phyloP scores from a whole-genome alignment of 2,113 vertebrate species.

The Hiodon tergisus region DNA sequence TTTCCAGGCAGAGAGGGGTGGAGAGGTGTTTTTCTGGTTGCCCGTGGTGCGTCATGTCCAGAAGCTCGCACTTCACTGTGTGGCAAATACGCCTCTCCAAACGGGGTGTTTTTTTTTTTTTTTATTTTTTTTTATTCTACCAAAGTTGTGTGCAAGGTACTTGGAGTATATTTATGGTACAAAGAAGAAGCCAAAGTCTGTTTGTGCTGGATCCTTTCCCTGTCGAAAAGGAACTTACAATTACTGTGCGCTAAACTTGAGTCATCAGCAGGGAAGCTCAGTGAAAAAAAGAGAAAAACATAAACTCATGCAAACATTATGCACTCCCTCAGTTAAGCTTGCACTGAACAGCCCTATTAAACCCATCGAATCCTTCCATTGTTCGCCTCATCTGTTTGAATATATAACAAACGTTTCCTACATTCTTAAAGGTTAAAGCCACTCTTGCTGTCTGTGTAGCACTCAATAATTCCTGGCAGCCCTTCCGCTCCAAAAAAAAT shows the following conservation, averaged over 20 bases:
- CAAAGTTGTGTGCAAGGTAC: conserved; percentile 32
- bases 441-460: neutral
- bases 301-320: conserved; percentile 10
- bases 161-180: conserved; percentile 32
- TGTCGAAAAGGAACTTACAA: conserved; percentile 51
- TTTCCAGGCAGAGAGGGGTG: conserved; percentile 28
- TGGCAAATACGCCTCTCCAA: conserved; percentile 16
- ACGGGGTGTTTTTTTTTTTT: conserved; percentile 7
- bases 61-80: neutral
- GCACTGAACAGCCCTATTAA: neutral
- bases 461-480: too few relatives aligned
- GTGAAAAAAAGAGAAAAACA: neutral
- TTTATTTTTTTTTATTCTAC: conserved; percentile 35
- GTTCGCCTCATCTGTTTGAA: neutral
- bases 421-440: neutral
- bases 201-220: conserved; percentile 42
- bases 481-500: too few relatives aligned
- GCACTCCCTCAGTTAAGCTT: neutral
- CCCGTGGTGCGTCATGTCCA: conserved; percentile 6
- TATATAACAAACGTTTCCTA: neutral
- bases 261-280: neutral
- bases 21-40: conserved; percentile 26
- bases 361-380: neutral
- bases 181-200: conserved; percentile 45
- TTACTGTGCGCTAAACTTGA: conserved; percentile 44